phyloP scores from a whole-genome alignment of 2,113 vertebrate species.

The Malurus elegans region DNA sequence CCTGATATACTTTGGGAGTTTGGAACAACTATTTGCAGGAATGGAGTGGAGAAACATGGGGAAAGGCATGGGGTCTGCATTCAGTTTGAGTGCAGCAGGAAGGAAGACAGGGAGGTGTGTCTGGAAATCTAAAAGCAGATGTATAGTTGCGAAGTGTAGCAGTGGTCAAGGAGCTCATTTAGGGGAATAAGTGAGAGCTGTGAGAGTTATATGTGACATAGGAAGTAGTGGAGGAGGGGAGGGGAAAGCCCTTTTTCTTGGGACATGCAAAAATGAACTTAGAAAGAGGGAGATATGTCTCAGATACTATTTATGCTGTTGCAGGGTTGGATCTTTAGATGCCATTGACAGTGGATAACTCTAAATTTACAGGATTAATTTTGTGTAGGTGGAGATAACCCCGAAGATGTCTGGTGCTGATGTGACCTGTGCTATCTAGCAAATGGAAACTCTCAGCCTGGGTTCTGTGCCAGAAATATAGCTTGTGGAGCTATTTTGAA shows the following conservation, averaged over 20 bases:
- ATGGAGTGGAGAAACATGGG: not conserved
- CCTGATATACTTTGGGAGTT: not conserved
- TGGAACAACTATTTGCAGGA: not conserved
- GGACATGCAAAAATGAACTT: not conserved
- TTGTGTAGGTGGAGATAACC: not conserved
- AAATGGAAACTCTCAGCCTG: not conserved
- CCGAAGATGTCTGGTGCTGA: not conserved
- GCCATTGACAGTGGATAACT: not conserved
- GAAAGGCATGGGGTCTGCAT: not conserved
- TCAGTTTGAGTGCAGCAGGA: not conserved
- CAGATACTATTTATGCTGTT: not conserved
- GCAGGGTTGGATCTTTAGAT: not conserved
- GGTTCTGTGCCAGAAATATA: not conserved
- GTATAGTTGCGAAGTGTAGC: not conserved
- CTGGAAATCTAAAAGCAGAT: not conserved
- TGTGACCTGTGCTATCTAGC: not conserved
- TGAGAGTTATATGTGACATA: not conserved
- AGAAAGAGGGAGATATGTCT: not conserved
- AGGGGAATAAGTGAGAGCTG: not conserved
- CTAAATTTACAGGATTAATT: not conserved
- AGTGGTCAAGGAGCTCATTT: not conserved
- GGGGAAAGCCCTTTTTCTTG: not conserved
- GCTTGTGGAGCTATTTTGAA: not conserved
- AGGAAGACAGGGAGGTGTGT: not conserved
- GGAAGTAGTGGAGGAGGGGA: not conserved